These are phyloP conservation scores for Isurus oxyrinchus DNA, from an alignment of 2,113 vertebrate species.

Conservation along the genomic window DNA sequence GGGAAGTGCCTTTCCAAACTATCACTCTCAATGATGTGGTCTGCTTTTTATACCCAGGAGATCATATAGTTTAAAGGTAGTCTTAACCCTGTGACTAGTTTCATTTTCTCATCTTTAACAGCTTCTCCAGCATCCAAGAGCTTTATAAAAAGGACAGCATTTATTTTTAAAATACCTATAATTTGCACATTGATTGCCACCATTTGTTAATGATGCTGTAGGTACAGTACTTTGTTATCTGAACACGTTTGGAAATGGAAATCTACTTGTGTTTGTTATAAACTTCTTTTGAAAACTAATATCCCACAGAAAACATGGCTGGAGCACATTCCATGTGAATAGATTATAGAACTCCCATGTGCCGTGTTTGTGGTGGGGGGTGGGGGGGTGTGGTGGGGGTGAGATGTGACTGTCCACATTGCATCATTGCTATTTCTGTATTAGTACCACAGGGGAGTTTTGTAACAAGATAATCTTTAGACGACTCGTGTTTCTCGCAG, in stretches of 20 bases:
- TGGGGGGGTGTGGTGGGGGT: neutral
- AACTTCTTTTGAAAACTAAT: neutral
- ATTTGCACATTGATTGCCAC: neutral
- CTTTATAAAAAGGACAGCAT: neutral
- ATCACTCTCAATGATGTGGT: neutral
- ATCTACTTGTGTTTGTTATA: neutral
- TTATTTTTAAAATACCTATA: neutral
- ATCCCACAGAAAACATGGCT: neutral
- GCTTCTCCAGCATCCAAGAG: neutral
- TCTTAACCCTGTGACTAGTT: neutral
- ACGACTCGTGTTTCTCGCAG: neutral
- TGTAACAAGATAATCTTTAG: constrained; percentile 11
- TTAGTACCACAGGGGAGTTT: neutral
- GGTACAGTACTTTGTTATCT: neutral
- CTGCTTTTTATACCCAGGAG: neutral
- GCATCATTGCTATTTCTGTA: neutral
- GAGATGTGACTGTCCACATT: neutral
- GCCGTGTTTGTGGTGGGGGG: neutral
- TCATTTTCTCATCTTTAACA: neutral
- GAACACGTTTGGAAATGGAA: neutral
- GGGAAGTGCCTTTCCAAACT: neutral
- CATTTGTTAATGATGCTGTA: neutral
- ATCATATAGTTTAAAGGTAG: neutral
- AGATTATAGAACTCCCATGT: neutral
- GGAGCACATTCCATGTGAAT: neutral